A percentile compares a stretch with the other conserved stretches of the same genome.
These are phyloP conservation scores for Eurytoma californica DNA, from an alignment of 2,888 invertebrate genomes.

Conservation along the genomic window DNA sequence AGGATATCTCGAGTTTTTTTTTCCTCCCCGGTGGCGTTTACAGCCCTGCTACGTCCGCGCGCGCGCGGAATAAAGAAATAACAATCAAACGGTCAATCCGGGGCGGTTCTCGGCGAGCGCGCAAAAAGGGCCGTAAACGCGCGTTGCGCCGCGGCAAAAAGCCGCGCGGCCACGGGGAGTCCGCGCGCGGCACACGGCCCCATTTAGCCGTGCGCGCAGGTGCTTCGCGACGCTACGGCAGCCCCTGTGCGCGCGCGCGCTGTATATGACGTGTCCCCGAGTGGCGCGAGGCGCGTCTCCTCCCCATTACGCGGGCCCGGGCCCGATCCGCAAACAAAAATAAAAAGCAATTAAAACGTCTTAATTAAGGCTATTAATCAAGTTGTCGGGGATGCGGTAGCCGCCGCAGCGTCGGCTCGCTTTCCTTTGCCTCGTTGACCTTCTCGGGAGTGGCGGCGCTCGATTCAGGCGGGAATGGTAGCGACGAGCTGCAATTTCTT, in stretches of 20 bases:
- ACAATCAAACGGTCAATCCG: constrained; percentile 40
- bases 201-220: background rate
- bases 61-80: constrained; percentile 40
- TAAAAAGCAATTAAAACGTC: constrained; percentile 77
- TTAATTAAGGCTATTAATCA: constrained; percentile 79
- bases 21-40: background rate
- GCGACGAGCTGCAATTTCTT: constrained; percentile 63
- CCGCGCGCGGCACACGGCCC: background rate
- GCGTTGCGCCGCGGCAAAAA: constrained; percentile 2
- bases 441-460: constrained; percentile 2
- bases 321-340: constrained; percentile 69
- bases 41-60: background rate
- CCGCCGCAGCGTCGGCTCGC: constrained; percentile 9
- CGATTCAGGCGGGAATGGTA: constrained; percentile 70
- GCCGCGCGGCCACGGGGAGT: background rate
- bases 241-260: background rate
- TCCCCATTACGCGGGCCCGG: constrained; percentile 62
- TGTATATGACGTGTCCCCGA: background rate
- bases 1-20: background rate
- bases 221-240: background rate
- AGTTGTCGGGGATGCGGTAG: constrained; percentile 74
- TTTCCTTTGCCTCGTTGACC: constrained; percentile 55
- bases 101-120: background rate
- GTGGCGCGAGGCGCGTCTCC: constrained; percentile 48
- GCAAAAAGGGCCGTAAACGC: constrained; percentile 22